Evolutionary conservation across 2,797 vertebrate species (phyloP), one percentile per base, ranked within the genome.

Genomic region (Sciurus vulgaris): DNA sequence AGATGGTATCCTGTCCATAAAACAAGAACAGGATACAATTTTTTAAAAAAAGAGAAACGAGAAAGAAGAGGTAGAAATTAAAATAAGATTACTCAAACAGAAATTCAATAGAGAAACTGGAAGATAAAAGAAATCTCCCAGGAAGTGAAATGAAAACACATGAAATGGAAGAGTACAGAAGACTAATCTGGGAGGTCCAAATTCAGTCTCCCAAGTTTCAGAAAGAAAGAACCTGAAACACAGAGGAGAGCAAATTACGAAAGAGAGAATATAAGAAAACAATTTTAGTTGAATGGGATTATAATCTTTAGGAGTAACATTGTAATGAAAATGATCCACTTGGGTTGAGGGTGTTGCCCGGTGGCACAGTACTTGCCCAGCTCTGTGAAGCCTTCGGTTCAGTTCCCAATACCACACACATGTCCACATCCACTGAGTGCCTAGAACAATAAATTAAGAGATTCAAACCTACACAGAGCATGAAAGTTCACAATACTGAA

Each of bases 81-180:
- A 51, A 93, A 30, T 24, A 44, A 86, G 28, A 82, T 69, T 74
- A 35, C 11, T 61, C 18, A 93, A 76, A n/a, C 17, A 77, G 41
- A 90, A 61, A 96, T 63, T 81, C 63, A 47, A 41, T n/a, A 79
- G 84, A 67, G 11, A 96, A 63, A 26, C 41, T 76, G 69, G 51
- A 89, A 85, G 41, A 70, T 26, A 76, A 83, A 85, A 49, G 26
- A 95, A 79, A 26, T 84, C 67, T 78, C 49, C 49, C 56, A 72
- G 63, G 76, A 76, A 47, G 51, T 49, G 85, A 84, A 77, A 88
- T 56, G 59, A 86, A 84, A 81, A 76, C 30, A 69, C 15, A n/a
- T 15, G 18, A 87, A 83, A 84, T 86, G 61, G 41, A 78, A 89
- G n/a, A 77, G 35, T 38, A 83, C 0, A 77, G 56, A 65, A 54